phyloP scores from a whole-genome alignment of 2,797 vertebrate genomes.

The Tenualosa ilisha region DNA sequence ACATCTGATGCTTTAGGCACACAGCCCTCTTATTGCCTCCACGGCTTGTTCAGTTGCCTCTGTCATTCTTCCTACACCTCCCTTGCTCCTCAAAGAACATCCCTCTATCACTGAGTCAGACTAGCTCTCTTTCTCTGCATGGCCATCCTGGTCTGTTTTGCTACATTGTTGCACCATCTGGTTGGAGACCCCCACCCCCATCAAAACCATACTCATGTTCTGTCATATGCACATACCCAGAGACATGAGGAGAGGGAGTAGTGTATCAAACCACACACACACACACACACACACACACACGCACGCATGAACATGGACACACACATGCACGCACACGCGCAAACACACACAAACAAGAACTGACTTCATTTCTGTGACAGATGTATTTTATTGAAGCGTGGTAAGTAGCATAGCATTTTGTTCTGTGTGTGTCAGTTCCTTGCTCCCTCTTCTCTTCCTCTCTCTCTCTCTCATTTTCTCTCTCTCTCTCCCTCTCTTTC shows the following conservation, averaged over 20 bases:
- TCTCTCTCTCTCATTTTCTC: neutral
- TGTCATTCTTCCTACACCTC: neutral
- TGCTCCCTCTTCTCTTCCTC: neutral
- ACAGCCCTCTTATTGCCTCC: neutral
- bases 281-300: neutral
- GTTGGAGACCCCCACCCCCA: neutral
- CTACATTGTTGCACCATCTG: neutral
- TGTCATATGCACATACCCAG: neutral
- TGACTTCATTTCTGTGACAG: neutral
- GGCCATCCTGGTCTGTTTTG: neutral
- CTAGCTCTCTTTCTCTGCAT: neutral
- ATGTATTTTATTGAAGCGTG: constrained; percentile 31
- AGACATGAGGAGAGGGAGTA: no score
- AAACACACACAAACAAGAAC: neutral
- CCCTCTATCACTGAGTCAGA: neutral
- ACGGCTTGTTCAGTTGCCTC: neutral
- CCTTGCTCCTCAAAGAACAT: neutral
- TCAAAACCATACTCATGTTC: neutral
- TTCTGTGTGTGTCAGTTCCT: constrained; percentile 7
- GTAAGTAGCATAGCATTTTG: constrained; percentile 36
- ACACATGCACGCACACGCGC: neutral
- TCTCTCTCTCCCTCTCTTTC: constrained; percentile 34
- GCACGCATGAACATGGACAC: neutral
- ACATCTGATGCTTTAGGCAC: neutral
- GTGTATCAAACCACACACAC: neutral